Conservation (phyloP, 2,888 invertebrate species). For the Gandaritis pyraliata region DNA sequence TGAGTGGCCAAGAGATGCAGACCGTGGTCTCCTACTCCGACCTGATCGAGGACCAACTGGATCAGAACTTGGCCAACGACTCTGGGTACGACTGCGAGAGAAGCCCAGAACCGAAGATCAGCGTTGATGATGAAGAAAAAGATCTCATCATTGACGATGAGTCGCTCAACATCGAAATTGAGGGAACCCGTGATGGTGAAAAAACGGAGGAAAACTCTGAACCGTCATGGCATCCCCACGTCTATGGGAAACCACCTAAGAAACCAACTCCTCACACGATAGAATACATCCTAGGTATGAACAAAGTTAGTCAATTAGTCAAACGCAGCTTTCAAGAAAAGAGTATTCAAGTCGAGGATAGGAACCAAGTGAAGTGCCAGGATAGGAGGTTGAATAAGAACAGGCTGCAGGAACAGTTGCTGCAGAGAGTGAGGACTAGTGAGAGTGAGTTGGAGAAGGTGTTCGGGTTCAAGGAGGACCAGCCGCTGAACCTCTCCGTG, state of each 20-base stretch:
- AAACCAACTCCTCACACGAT: slow-evolving; percentile 94
- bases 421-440: slow-evolving; percentile 72
- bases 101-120: slow-evolving; percentile 65
- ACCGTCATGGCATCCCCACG: slow-evolving; percentile 94
- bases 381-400: slow-evolving; percentile 70
- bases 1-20: slow-evolving; percentile 76
- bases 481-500: slow-evolving; percentile 85
- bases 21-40: slow-evolving; percentile 69
- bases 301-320: slow-evolving; percentile 67
- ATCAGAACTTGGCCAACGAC: slow-evolving; percentile 52
- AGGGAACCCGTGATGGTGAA: slow-evolving; percentile 42
- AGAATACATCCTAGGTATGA: slow-evolving; percentile 92
- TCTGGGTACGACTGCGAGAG: slow-evolving; percentile 58
- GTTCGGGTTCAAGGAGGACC: slow-evolving; percentile 70
- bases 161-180: slow-evolving; percentile 42
- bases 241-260: slow-evolving; percentile 92
- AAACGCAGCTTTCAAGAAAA: slow-evolving; percentile 51
- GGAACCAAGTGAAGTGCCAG: slow-evolving; percentile 41
- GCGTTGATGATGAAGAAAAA: slow-evolving; percentile 66
- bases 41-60: slow-evolving; percentile 56
- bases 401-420: slow-evolving; percentile 73
- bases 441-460: slow-evolving; percentile 68
- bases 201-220: slow-evolving; percentile 56
- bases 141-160: slow-evolving; percentile 63
- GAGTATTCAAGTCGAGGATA: slow-evolving; percentile 72